phyloP scores from a whole-genome alignment of 2,888 invertebrate genomes.

The Philereme vetulata region DNA sequence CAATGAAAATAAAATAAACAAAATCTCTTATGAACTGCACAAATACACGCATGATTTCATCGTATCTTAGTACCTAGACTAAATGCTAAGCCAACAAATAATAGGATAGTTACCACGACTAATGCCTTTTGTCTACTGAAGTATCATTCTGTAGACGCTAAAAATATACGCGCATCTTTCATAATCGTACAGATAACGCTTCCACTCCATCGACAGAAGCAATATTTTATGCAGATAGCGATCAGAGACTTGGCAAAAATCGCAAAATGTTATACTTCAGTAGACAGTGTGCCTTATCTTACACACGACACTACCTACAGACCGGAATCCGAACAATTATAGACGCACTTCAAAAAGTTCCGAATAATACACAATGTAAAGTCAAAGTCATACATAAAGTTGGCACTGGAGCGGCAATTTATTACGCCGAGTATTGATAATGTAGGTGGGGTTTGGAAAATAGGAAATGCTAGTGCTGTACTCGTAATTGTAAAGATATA shows the following conservation, averaged over 20 bases:
- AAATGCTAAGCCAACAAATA: neutral
- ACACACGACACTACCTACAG: constrained; percentile 53
- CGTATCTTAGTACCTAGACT: constrained; percentile 1
- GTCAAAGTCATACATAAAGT: constrained; percentile 31
- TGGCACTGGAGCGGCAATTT: constrained; percentile 31
- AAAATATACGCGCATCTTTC: too few species aligned
- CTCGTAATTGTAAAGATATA: too few species aligned
- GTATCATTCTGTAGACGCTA: neutral
- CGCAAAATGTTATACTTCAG: neutral
- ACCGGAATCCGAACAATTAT: constrained; percentile 45
- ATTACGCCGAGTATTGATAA: constrained; percentile 19
- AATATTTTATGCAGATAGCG: neutral
- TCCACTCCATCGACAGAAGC: neutral
- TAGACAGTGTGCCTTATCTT: constrained; percentile 24
- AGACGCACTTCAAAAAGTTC: constrained; percentile 42
- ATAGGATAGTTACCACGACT: neutral
- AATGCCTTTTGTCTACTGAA: neutral
- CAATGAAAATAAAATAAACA: constrained; percentile 17
- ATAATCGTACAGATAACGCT: neutral
- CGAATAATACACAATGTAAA: constrained; percentile 30
- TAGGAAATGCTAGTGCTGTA: neutral
- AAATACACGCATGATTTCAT: constrained; percentile 18
- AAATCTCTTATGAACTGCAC: neutral
- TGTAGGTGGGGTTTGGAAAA: constrained; percentile 7
- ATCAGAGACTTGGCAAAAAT: neutral